phyloP scores from a whole-genome alignment of 2,113 vertebrate genomes.

The Suricata suricatta region DNA sequence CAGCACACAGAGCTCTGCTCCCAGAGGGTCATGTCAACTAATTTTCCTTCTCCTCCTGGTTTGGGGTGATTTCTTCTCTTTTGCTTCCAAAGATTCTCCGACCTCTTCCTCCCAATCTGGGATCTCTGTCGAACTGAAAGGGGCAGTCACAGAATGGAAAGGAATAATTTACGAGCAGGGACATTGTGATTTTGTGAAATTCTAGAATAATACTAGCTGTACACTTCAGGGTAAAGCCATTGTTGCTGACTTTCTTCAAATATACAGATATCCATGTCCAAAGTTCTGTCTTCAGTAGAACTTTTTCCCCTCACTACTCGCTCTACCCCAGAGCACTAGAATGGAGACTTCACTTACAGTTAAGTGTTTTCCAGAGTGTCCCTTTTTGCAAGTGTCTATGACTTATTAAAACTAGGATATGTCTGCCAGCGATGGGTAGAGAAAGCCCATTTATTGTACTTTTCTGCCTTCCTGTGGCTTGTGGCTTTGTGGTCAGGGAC shows the following conservation, averaged over 20 bases:
- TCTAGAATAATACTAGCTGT: rapidly evolving
- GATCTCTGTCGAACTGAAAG: no score
- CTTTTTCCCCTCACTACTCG: rapidly evolving
- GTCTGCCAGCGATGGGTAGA: background rate
- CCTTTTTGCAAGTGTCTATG: rapidly evolving
- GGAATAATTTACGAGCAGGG: background rate
- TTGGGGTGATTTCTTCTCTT: background rate
- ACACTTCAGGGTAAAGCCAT: rapidly evolving
- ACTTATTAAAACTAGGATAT: background rate
- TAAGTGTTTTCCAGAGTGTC: background rate
- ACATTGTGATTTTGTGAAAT: background rate
- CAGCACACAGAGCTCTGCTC: background rate
- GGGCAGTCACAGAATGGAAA: background rate
- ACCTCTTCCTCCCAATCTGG: rapidly evolving
- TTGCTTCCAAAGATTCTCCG: background rate
- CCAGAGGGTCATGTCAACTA: rapidly evolving
- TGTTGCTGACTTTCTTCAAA: background rate
- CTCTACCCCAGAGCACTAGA: background rate
- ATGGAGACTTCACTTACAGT: background rate
- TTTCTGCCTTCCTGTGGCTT: constrained; percentile 47
- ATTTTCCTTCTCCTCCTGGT: no score
- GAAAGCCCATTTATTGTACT: background rate
- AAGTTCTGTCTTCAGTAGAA: rapidly evolving
- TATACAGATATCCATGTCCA: rapidly evolving
- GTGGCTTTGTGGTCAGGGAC: constrained; percentile 41